Evolutionary conservation across 1,140 invertebrate species (phyloP), one percentile per base, ranked within the genome.

Genomic region (Alviniconcha marisindica): DNA sequence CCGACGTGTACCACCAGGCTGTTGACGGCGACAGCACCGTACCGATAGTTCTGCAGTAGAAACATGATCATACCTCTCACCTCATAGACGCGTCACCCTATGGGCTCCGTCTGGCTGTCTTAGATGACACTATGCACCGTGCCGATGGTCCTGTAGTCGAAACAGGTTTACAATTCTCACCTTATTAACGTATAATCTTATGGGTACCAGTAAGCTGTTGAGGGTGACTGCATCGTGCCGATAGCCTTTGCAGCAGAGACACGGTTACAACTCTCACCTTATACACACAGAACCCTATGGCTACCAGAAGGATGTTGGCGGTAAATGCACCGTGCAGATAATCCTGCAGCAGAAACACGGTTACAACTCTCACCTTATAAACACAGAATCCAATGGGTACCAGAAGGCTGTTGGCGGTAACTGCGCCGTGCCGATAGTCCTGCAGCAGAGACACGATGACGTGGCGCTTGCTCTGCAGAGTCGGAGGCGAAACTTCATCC

Each of bases 311-410:
- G 51, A 86, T 90, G 81, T 90, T 90, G 12, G 86, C 87, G 14
- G 88, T 89, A 18, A 79, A 63, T 10, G 88, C 79, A 2, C 91
- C 90, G 44, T 90, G 86, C 28, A 90, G 84, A 81, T 91, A 91
- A 74, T 91, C 90, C 71, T 91, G 90, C 36, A 7, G 24, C n/a
- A 21, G 24, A 5, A 7, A 60, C n/a, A 7, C 7, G 15, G 18
- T 4, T 60, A 48, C 56, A 60, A 24, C 56, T 36, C 33, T 79
- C 82, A 91, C 91, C 89, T 88, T 91, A 78, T 91, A 92, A 1
- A 92, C 48, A 73, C 87, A 88, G 71, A 92, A 89, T 12, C 91
- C 91, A n/a, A 91, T 90, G 0, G 87, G 88, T 5, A 91, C 84
- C 0, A 91, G 83, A 38, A 91, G 83, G 51, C 87, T 90, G 81